These are phyloP conservation scores for Pterobdella sp. DNA, from an alignment of 2,888 invertebrate species.

Conservation along the genomic window DNA sequence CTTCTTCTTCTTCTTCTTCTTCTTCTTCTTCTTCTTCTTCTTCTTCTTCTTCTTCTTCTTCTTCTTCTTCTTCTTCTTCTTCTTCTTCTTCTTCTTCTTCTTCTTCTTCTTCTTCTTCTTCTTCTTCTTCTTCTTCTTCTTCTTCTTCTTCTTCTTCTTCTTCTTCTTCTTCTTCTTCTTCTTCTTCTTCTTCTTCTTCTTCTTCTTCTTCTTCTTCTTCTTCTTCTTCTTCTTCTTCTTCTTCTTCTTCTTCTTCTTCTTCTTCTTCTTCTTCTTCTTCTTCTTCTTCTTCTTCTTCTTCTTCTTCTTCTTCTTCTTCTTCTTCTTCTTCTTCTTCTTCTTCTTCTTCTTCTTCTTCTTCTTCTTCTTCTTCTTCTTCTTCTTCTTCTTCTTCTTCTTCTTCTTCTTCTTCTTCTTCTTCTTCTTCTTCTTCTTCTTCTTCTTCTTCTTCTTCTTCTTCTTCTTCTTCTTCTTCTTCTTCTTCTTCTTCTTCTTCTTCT, in stretches of 20 bases:
- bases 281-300: neutral
- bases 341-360: slow-evolving; percentile 1
- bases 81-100: slow-evolving; percentile 20
- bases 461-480: slow-evolving; percentile 1
- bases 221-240: neutral
- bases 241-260: neutral
- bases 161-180: slow-evolving; percentile 3
- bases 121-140: slow-evolving; percentile 6
- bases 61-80: slow-evolving; percentile 9
- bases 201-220: slow-evolving; percentile 30
- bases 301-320: neutral
- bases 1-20: slow-evolving; percentile 32
- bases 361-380: slow-evolving; percentile 1
- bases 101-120: neutral
- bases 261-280: neutral
- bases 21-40: slow-evolving; percentile 21
- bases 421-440: slow-evolving; percentile 1
- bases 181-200: slow-evolving; percentile 31
- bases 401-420: slow-evolving; percentile 1
- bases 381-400: slow-evolving; percentile 1
- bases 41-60: neutral
- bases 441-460: slow-evolving; percentile 1
- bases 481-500: slow-evolving; percentile 1
- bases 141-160: neutral
- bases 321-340: neutral